phyloP scores from a whole-genome alignment of 2,888 invertebrate genomes.

The Synergus japonicus region DNA sequence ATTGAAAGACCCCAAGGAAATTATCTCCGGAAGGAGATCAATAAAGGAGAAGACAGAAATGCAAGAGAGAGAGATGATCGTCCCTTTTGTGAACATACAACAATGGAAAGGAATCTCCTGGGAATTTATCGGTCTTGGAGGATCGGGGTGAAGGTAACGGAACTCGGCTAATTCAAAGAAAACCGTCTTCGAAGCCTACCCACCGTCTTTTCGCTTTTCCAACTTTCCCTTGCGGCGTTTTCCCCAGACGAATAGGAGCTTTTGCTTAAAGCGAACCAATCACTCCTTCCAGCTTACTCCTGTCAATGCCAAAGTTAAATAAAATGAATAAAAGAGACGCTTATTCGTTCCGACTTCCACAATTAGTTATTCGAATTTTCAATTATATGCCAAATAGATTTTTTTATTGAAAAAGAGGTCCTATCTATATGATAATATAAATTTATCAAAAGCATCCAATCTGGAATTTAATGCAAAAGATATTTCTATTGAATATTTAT shows the following conservation, averaged over 20 bases:
- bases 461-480: not conserved
- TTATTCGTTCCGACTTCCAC: not conserved
- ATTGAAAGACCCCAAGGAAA: constrained; percentile 24
- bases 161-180: constrained; percentile 36
- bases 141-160: constrained; percentile 12
- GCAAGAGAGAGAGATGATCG: not conserved
- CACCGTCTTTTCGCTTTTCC: constrained; percentile 20
- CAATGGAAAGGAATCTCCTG: constrained; percentile 26
- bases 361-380: not conserved
- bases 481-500: not conserved
- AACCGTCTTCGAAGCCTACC: constrained; percentile 14
- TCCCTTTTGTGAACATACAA: constrained; percentile 27
- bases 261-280: constrained; percentile 27
- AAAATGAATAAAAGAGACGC: not conserved
- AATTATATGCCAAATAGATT: not conserved
- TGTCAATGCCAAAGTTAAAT: constrained; percentile 12
- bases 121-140: constrained; percentile 20
- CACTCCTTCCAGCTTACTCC: not conserved
- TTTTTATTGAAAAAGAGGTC: not conserved
- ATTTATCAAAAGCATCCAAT: not conserved
- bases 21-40: constrained; percentile 14
- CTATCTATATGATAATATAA: not conserved
- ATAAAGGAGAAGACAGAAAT: constrained; percentile 23
- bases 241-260: not conserved
- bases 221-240: constrained; percentile 28